Evolutionary conservation across 2,888 invertebrate genomes (phyloP), one percentile per base, ranked within the genome.

Genomic region (Monopis laevigella): DNA sequence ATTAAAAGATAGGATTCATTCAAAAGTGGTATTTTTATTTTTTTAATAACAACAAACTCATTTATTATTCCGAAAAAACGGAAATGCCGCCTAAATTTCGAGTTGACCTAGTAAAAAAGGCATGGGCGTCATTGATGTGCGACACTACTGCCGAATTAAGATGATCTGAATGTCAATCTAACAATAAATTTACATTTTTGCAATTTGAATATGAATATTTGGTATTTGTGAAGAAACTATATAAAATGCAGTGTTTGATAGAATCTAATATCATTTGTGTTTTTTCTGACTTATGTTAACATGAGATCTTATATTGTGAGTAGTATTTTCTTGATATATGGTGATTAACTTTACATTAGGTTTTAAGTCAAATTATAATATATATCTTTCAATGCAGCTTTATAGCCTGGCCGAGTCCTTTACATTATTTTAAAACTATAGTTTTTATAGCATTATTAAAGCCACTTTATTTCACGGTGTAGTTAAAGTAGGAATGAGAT

Each of bases 111-210:
- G 21, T 56, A n/a, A 52, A 56, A 50, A 45, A 42, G 43, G 49
- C 52, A 56, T 65, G 60, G 68, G 60, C 48, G 64, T 53, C 56
- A 55, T 51, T 43, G 50, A 50, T 56, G 52, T 53, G 56, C n/a
- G n/a, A 54, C 55, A 58, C 62, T 46, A 48, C 56, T 51, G 49
- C 49, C 75, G 70, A 68, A 66, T 72, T 68, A 69, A 54, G 69
- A 53, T 48, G 47, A 45, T 48, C 48, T 52, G 62, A 72, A 74
- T 67, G 65, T 58, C 66, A 66, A 51, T 56, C 54, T 58, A 62
- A 66, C 65, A 62, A 64, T 64, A 72, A 74, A 75, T 77, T 77
- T 54, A 62, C 71, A 74, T 75, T 74, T 69, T 56, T 62, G 58
- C 61, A 57, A 65, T 36, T n/a, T n/a, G n/a, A 65, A 69, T 74